phyloP scores from a whole-genome alignment of 2,797 vertebrate species.

The Tachyglossus aculeatus region DNA sequence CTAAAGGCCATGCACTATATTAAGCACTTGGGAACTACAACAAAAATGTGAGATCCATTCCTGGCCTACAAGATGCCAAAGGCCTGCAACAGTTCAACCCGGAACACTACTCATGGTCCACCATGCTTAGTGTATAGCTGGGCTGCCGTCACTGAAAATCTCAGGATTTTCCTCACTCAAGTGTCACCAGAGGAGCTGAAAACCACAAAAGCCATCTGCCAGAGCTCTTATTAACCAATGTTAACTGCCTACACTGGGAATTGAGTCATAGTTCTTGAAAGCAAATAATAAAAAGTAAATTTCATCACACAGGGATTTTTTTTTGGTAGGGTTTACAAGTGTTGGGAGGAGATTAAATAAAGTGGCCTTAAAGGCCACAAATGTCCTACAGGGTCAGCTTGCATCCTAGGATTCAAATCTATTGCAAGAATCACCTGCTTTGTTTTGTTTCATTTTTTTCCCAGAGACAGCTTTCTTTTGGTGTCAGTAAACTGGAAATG shows the following conservation, averaged over 20 bases:
- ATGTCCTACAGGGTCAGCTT: constrained; percentile 10
- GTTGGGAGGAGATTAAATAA: constrained; percentile 41
- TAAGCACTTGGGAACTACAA: too few relatives aligned
- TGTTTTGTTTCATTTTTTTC: neutral
- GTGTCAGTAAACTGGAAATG: neutral
- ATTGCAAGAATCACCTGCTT: neutral
- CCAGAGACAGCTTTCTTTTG: constrained; percentile 29
- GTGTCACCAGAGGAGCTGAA: constrained; percentile 6
- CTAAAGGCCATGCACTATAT: too few relatives aligned
- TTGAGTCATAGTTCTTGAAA: constrained; percentile 36
- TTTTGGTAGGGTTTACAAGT: constrained; percentile 24
- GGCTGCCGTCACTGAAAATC: constrained; percentile 7
- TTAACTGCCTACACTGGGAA: constrained; percentile 38
- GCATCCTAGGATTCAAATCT: constrained; percentile 11
- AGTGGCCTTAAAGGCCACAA: constrained; percentile 32
- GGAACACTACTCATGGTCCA: constrained; percentile 15
- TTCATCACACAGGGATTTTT: constrained; percentile 45
- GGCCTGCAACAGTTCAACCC: constrained; percentile 18
- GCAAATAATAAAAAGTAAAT: constrained; percentile 56
- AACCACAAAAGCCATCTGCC: constrained; percentile 25
- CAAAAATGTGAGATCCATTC: neutral
- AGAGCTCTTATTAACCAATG: constrained; percentile 51
- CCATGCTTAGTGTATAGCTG: neutral
- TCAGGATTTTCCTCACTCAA: constrained; percentile 15
- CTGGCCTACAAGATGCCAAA: neutral